A percentile compares a stretch with the other conserved stretches of the same genome.
Conservation (phyloP, 2,888 invertebrate species). For the Andrena chrysosceles region DNA sequence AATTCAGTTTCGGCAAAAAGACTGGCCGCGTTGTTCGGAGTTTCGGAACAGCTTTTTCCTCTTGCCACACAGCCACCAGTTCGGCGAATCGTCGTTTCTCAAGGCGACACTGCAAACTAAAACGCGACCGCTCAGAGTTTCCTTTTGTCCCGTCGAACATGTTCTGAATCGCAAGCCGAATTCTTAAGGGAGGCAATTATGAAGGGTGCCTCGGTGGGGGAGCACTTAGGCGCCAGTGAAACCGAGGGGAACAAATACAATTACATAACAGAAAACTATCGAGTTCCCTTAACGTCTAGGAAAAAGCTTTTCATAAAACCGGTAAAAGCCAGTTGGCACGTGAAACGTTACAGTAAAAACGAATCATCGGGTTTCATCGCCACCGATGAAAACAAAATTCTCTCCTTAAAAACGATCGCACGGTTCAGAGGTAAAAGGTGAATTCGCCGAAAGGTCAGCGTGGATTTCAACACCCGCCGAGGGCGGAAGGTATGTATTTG, state of each 20-base stretch:
- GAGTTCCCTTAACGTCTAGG: too few relatives aligned
- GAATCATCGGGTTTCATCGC: background rate
- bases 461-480: background rate
- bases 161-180: background rate
- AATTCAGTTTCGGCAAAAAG: slow-evolving; percentile 42
- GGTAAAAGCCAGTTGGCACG: background rate
- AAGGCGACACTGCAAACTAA: slow-evolving; percentile 7
- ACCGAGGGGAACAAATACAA: background rate
- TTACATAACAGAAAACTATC: too few relatives aligned
- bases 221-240: background rate
- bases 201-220: background rate
- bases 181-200: background rate
- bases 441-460: slow-evolving; percentile 22
- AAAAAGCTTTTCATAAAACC: too few relatives aligned
- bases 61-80: background rate
- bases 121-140: slow-evolving; percentile 8
- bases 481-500: background rate
- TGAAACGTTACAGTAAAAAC: background rate
- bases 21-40: slow-evolving; percentile 17
- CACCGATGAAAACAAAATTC: background rate
- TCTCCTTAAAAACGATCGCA: background rate
- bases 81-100: slow-evolving; percentile 25
- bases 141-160: background rate
- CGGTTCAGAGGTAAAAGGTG: slow-evolving; percentile 21
- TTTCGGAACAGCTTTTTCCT: slow-evolving; percentile 15